Evolutionary conservation across 2,888 invertebrate species (phyloP).

Genomic region (Muschampia plurimacula): DNA sequence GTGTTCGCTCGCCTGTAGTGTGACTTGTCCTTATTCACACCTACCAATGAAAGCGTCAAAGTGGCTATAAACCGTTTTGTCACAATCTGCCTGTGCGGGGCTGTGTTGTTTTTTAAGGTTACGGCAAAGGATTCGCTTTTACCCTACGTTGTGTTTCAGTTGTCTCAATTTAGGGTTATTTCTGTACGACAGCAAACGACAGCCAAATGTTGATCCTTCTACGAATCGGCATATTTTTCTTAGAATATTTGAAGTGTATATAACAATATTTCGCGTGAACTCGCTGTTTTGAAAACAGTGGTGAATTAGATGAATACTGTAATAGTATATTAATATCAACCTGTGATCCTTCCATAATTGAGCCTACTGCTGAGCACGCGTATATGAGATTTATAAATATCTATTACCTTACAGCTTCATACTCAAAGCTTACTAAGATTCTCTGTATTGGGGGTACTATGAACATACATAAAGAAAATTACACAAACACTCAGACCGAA

Average conservation of each 20-base stretch:
- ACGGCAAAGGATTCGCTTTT: slow-evolving; percentile 19
- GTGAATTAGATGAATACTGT: too few relatives aligned
- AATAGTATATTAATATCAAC: too few relatives aligned
- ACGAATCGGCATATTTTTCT: neutral
- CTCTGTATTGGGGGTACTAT: too few relatives aligned
- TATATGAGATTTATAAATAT: too few relatives aligned
- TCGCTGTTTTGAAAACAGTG: too few relatives aligned
- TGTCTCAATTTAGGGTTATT: slow-evolving; percentile 18
- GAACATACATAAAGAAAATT: too few relatives aligned
- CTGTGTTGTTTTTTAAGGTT: slow-evolving; percentile 31
- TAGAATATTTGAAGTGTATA: neutral
- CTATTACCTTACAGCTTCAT: too few relatives aligned
- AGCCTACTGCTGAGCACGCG: too few relatives aligned
- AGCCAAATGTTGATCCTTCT: slow-evolving; percentile 7
- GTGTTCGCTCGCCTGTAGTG: neutral
- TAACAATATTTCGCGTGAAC: neutral
- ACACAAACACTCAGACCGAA: too few relatives aligned
- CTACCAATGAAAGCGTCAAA: slow-evolving; percentile 25
- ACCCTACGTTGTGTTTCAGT: neutral
- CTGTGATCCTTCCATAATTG: too few relatives aligned
- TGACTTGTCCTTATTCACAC: slow-evolving; percentile 12
- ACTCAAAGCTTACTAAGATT: too few relatives aligned
- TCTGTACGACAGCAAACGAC: neutral
- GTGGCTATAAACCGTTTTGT: slow-evolving; percentile 36
- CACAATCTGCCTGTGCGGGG: slow-evolving; percentile 26